Base-by-base conservation (phyloP, 2,113 vertebrate species). In the Xerus inauris region DNA sequence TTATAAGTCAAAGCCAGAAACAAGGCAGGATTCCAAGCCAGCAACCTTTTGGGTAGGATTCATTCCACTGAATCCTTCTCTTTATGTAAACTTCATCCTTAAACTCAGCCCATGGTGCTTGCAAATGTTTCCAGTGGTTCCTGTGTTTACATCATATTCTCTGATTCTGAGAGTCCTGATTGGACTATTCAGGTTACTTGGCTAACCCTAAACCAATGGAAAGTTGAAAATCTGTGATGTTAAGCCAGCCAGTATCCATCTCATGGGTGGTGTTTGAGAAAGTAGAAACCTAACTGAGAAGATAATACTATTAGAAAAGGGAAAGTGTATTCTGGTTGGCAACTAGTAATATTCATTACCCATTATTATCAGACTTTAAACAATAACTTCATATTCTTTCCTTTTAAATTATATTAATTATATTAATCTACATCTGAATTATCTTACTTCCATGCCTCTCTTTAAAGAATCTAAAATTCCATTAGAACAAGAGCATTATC, bases 361-460 rank as follows among this genome's bases (percentile, higher is more conserved):
- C 40, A 62, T 79, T 76, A 30, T 57, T 91, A 57, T 20, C 20
- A 71, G 49, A 1, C 57, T 57, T 89, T 86, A n/a, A 49, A 71
- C 75, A 77, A 35, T 64, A 82, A 67, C 9, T 57, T 85, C 8
- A 51, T 17, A 42, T 54, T 49, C 38, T 76, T 42, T 67, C 82
- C 54, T 73, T 81, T 72, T 26, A 40, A n/a, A n/a, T n/a, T n/a
- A n/a, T n/a, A n/a, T n/a, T n/a, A n/a, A n/a, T n/a, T n/a, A n/a
- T n/a, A n/a, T n/a, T n/a, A n/a, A 89, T 81, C 45, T 77, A 24
- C 62, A 65, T 75, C 30, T 95, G 54, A 96, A 77, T 57, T 28
- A 54, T 95, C 13, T 87, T 91, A 75, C 38, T 64, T 69, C 22
- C 42, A 20, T 47, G 8, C 81, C 40, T 88, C 20, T 35, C n/a